Evolutionary conservation across 2,797 vertebrate species (phyloP), one percentile per base, ranked within the genome.

Genomic region (Schizopygopsis malacanthus): DNA sequence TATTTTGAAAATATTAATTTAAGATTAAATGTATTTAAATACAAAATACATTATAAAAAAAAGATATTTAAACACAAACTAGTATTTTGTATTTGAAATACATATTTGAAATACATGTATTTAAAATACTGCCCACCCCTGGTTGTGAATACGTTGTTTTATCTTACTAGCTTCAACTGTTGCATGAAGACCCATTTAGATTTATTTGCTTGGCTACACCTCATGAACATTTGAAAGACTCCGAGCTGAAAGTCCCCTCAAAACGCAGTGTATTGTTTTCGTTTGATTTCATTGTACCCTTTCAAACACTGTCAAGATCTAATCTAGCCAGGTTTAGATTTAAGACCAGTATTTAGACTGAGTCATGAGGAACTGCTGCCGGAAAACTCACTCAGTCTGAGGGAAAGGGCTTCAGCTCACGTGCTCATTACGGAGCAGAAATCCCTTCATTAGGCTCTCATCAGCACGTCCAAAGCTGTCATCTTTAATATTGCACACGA

Each of bases 401-500:
- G 90, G 87, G 92, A 52, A 52, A 37, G 33, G 92, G 93, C 93
- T 92, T 80, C 79, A 88, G 88, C 91, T 91, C 91, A 52, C 63
- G 84, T 89, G 90, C 93, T 92, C 90, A 89, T 92, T 92, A 92
- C 88, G 88, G 89, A 92, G 88, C 90, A 91, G 47, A 85, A 87
- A 87, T 88, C 92, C 91, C 93, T 94, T 94, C 91, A 95, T 94
- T 93, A 94, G 88, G 85, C 84, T 87, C 90, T 93, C 91, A 94
- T 94, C 92, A 93, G 78, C 85, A 91, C 91, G 52, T 91, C 94
- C 93, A 52, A 18, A 90, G 90, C 87, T 94, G 94, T 92, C 93
- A 92, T 92, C 92, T 93, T 93, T 93, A 93, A 96, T 95, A 93
- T 92, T 94, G 95, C 93, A 93, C 90, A 93, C 93, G n/a, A 79